A percentile compares a stretch with the other conserved stretches of the same genome.
phyloP scores from a whole-genome alignment of 2,113 vertebrate genomes.

The Chelonoidis abingdonii region DNA sequence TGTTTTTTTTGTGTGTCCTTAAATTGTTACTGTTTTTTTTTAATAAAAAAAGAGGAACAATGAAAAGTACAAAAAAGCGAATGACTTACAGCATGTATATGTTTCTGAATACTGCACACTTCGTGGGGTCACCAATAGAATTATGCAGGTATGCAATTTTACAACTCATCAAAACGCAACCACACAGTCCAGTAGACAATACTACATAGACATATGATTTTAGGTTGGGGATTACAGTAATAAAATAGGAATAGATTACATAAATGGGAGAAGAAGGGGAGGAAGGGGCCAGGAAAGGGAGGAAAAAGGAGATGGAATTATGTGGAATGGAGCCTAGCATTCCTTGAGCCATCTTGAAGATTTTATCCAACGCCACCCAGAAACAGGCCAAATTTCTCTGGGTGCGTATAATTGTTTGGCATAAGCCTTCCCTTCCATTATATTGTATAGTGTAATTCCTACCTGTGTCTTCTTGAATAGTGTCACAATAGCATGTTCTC shows the following conservation, averaged over 20 bases:
- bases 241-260: neutral
- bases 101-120: neutral
- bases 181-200: neutral
- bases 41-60: neutral
- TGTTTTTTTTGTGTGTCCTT: neutral
- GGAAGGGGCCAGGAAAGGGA: neutral
- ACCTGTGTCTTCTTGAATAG: neutral
- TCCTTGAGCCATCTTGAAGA: neutral
- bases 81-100: neutral
- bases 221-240: neutral
- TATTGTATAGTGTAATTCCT: neutral
- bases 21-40: neutral
- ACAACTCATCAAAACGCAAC: neutral
- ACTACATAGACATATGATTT: neutral
- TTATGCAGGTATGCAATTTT: neutral
- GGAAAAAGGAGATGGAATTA: neutral
- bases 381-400: neutral
- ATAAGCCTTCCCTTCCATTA: neutral
- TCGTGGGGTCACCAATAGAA: neutral
- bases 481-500: neutral
- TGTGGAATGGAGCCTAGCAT: neutral
- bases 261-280: neutral
- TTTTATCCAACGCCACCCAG: neutral
- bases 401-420: neutral
- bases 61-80: neutral